Base-by-base conservation (phyloP, 2,888 invertebrate species). In the Xylota segnis region DNA sequence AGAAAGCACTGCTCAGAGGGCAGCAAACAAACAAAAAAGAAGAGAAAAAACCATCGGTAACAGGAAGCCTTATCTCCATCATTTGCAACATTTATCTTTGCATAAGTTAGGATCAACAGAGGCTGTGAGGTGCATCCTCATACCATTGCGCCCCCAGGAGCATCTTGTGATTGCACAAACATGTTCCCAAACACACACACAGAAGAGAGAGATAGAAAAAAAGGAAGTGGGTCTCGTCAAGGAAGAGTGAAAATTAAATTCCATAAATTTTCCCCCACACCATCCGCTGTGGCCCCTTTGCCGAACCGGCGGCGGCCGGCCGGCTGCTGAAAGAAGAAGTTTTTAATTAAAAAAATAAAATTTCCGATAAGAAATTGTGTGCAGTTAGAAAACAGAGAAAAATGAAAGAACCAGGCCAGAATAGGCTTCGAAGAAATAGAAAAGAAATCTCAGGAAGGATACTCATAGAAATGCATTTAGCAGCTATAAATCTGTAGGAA, bases 21-120 rank as follows among this genome's bases (percentile, higher is more conserved):
- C 23, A 40, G 10, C 32, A 32, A 32, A 7, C 32, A 32, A 5
- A 32, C 6, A 4, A 32, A 32, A 7, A 5, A 45, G n/a, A 4
- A 18, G 32, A 27, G 10, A 9, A 40, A 59, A 77, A 61, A 72
- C 45, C 56, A 4, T 56, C 29, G 61, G 65, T 75, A 58, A 74
- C 72, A 81, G 70, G 72, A 86, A 82, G 72, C 76, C 76, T 86
- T 86, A 86, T 86, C 86, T 86, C 68, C 82, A 82, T 86, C 86
- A 86, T 82, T 86, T 86, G 84, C 84, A 81, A 86, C 84, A 86
- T 86, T 86, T 86, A 86, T 86, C 81, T 86, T 86, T 86, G 81
- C 86, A 86, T 86, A 86, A 86, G 86, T 86, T 82, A 77, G 86
- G 82, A 86, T 82, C 86, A 86, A 82, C 86, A 86, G 72, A 86